Evolutionary conservation across 2,888 invertebrate species (phyloP), one percentile per base, ranked within the genome.

Genomic region (Ctenicera cuprea): DNA sequence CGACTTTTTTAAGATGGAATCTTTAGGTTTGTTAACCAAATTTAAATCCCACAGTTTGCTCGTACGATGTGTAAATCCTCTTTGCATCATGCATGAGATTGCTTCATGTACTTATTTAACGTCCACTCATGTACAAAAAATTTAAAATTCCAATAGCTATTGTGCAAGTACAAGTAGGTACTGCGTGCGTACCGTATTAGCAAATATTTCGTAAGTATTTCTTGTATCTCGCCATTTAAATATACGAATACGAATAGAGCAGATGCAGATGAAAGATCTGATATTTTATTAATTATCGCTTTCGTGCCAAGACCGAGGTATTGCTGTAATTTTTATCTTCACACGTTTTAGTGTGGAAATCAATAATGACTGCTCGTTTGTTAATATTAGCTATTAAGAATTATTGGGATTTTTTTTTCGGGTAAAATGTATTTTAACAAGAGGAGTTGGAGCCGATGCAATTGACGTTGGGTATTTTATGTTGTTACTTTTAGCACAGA

Each of bases 121-220:
- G 61, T 20, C 61, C 61, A 38, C 38, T 61, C 61, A 22, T 41
- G 61, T 37, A 61, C 1, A 61, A 61, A n/a, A 61, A 61, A 38
- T 37, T 38, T 61, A 22, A 61, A 61, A 61, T 61, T 61, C 61
- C 38, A 38, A 61, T 61, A 26, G 59, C 18, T 26, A 33, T 54
- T 54, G 54, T 54, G 54, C 30, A 54, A 54, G 30, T 30, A 26
- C 30, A 12, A 50, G 50, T 50, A 22, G 22, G 20, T 50, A 50
- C 20, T 30, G 14, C 54, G 54, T 54, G 54, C 33, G 26, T 54
- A 33, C 54, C 33, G 33, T 54, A 33, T 54, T 54, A 54, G 30
- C 30, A 30, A n/a, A 30, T n/a, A 14, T 54, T 54, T 54, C 33
- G 54, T 30, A 54, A 54, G 3, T 14, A 54, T 54, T 54, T 9